Evolutionary conservation across 2,888 invertebrate species (phyloP).

Genomic region (Phaedon cochleariae): DNA sequence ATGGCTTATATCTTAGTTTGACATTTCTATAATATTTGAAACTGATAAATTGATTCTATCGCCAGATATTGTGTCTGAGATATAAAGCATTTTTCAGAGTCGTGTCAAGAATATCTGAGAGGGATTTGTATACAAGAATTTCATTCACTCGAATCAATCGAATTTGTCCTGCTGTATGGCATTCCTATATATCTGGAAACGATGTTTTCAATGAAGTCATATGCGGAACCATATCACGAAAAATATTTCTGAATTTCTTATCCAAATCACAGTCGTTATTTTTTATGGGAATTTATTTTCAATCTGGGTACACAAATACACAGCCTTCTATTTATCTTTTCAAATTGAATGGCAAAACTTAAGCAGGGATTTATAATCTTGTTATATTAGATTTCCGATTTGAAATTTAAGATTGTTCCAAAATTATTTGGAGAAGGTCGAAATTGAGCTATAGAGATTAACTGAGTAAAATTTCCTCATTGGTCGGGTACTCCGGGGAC

Average conservation of each 20-base stretch:
- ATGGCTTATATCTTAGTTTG: conserved; percentile 21
- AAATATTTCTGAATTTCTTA: background rate
- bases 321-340: background rate
- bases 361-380: conserved; percentile 4
- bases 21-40: conserved; percentile 28
- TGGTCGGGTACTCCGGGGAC: conserved; percentile 12
- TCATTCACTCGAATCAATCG: conserved; percentile 35
- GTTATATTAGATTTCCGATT: conserved; percentile 13
- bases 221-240: conserved; percentile 1
- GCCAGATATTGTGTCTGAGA: conserved; percentile 33
- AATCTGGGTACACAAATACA: background rate
- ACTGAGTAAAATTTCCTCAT: conserved; percentile 19
- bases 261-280: background rate
- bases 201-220: conserved; percentile 14
- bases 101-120: conserved; percentile 37
- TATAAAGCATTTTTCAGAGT: conserved; percentile 37
- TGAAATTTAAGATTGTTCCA: conserved; percentile 6
- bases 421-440: conserved; percentile 18
- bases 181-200: conserved; percentile 30
- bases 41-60: conserved; percentile 36
- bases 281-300: background rate
- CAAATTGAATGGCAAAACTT: background rate
- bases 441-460: conserved; percentile 22
- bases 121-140: conserved; percentile 39
- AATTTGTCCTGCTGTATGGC: conserved; percentile 32